phyloP scores from a whole-genome alignment of 2,797 vertebrate species.

The Leucoraja ocellata region DNA sequence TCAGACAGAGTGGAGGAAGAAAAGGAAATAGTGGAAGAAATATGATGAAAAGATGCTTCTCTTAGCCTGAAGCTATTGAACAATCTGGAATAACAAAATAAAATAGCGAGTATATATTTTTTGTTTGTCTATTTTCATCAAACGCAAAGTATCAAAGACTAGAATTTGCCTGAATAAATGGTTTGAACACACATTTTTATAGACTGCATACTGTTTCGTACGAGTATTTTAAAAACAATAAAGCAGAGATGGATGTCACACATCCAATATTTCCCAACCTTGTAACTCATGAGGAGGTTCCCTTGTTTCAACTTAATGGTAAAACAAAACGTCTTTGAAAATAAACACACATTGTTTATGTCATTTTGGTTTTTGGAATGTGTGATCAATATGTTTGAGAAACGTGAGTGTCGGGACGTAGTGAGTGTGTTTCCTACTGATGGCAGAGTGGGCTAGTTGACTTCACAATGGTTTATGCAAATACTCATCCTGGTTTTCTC shows the following conservation, averaged over 20 bases:
- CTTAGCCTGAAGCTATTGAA: background rate
- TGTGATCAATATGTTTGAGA: background rate
- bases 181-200: background rate
- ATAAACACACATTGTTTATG: background rate
- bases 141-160: background rate
- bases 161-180: background rate
- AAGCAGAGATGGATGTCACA: background rate
- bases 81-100: background rate
- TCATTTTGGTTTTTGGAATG: background rate
- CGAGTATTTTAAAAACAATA: background rate
- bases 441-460: background rate
- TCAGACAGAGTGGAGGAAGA: constrained; percentile 16
- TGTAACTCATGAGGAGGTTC: background rate
- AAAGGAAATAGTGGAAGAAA: background rate
- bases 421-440: background rate
- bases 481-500: background rate
- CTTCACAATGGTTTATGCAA: constrained; percentile 27
- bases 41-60: background rate
- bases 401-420: background rate
- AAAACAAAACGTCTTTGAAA: background rate
- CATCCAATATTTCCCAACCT: background rate
- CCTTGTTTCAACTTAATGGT: background rate
- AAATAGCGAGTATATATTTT: background rate
- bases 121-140: background rate
- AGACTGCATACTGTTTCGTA: background rate